Conservation (phyloP, 2,797 vertebrate genomes). For the Oceanodroma leucorhoa region DNA sequence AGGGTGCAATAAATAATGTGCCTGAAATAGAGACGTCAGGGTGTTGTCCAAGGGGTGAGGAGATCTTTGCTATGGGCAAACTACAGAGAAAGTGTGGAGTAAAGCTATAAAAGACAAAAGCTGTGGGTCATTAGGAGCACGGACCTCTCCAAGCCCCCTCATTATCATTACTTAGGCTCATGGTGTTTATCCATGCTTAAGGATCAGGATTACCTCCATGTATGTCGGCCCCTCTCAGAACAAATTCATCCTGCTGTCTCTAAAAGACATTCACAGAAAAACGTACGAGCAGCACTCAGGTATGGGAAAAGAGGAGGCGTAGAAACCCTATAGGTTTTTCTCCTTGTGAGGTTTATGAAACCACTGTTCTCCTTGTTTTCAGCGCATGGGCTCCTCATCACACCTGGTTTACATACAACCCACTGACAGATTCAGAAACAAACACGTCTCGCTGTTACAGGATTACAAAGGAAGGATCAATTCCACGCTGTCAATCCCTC, state of each 20-base stretch:
- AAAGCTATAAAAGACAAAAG: background rate
- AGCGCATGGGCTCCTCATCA: background rate
- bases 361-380: conserved; percentile 23
- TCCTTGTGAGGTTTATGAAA: background rate
- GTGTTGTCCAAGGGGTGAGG: background rate
- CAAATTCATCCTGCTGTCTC: background rate
- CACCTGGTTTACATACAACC: conserved; percentile 41
- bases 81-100: background rate
- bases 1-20: background rate
- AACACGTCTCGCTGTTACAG: background rate
- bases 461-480: conserved; percentile 57
- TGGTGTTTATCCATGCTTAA: background rate
- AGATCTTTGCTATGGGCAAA: background rate
- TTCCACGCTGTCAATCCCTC: conserved; percentile 46
- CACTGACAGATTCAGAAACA: conserved; percentile 45
- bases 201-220: background rate
- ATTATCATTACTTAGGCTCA: fast-evolving
- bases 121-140: fast-evolving
- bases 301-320: background rate
- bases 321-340: background rate
- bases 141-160: background rate
- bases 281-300: background rate
- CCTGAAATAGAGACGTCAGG: background rate
- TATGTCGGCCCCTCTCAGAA: fast-evolving
- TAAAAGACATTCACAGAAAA: background rate